Percentiles rank a stretch among this genome's conserved stretches.
Evolutionary conservation across 2,113 vertebrate species (phyloP).

Genomic region (Elanus axillaris): DNA sequence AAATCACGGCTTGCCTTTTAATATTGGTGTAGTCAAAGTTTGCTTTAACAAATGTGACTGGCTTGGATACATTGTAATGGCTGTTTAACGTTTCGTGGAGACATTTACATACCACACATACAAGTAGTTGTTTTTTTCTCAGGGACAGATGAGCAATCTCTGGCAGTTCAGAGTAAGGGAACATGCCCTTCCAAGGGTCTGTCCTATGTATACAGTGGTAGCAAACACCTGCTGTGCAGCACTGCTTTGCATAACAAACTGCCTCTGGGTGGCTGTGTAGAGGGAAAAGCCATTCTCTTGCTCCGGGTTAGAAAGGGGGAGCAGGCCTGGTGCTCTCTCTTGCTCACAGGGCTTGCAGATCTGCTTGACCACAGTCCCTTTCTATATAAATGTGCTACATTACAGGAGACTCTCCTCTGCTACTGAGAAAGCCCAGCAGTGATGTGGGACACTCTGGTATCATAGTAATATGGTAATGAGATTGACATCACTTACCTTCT

Average conservation of each 20-base stretch:
- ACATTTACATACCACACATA: neutral
- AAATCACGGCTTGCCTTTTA: neutral
- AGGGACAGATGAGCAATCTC: neutral
- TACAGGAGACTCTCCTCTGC: neutral
- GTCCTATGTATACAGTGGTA: neutral
- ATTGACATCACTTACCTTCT: neutral
- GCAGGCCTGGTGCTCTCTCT: neutral
- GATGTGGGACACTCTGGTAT: neutral
- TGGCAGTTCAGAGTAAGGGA: neutral
- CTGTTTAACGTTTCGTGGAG: neutral
- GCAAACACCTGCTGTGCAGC: neutral
- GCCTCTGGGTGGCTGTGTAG: neutral
- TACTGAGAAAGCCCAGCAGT: neutral
- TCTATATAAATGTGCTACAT: neutral
- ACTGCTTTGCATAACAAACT: neutral
- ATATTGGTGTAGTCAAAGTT: neutral
- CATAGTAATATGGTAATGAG: neutral
- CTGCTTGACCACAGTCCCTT: neutral
- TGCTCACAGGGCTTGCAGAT: rapidly evolving
- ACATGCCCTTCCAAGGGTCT: neutral
- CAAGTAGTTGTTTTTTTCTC: neutral
- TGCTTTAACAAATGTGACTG: neutral
- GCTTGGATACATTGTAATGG: neutral
- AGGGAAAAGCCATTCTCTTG: neutral
- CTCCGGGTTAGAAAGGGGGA: neutral